Base-by-base conservation (phyloP, 2,888 invertebrate genomes). In the Exephanes ischioxanthus region DNA sequence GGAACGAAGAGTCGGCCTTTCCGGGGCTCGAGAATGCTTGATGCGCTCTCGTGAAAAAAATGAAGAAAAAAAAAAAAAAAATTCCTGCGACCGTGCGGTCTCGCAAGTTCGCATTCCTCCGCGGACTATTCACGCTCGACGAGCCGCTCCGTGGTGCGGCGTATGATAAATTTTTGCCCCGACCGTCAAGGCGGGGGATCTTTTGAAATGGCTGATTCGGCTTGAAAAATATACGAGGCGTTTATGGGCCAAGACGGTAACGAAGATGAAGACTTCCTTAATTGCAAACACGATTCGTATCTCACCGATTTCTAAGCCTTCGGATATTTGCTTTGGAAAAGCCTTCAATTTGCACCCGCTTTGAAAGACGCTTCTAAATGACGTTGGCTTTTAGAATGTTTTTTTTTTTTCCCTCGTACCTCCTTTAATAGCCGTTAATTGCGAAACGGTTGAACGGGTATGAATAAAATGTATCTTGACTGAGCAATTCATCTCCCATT, bases 1-100 rank as follows among this genome's bases (percentile, higher is more conserved):
- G 80, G 77, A 71, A 73, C 66, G 81, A 71, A 72, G 70, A 67
- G 79, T 72, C 66, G 14, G 22, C n/a, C 61, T 81, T 81, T 73
- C 45, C 55, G 55, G 55, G 48, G 22, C 84, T 88, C 80, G 87
- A 91, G 90, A 89, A 90, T 89, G 87, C 90, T 90, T 88, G 88
- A 90, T 90, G 89, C 88, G 80, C 87, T 88, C 85, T 87, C 14
- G 61, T 26, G 63, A 80, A 66, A 70, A 76, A 75, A 75, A 77
- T 0, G n/a, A 37, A 30, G 22, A 41, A 77, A 66, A 7, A 78
- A 70, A 73, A 79, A 80, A 58, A 70, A 73, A 79, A 80, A 67
- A 66, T n/a, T 7, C 26, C 16, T 7, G 61, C 61, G 45, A 48
- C 22, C 66, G 9, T 67, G 66, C 22, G 58, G 16, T 81, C 72